Conservation (phyloP, 2,113 vertebrate genomes). For the Salvator merianae region DNA sequence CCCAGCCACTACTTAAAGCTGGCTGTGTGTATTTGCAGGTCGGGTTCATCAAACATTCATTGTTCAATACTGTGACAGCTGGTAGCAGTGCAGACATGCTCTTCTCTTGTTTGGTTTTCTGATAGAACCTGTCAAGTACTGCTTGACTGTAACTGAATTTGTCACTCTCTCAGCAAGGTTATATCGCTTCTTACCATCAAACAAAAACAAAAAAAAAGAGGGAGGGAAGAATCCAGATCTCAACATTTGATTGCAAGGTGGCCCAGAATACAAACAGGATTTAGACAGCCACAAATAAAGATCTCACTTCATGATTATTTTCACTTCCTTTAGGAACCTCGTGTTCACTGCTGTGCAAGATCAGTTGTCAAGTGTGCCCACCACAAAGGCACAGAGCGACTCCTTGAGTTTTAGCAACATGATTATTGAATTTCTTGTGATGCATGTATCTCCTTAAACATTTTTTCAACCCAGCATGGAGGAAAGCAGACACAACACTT, state of each 20-base stretch:
- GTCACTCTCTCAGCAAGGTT: slow-evolving; percentile 71
- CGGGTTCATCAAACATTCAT: slow-evolving; percentile 79
- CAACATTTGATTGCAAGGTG: slow-evolving; percentile 43
- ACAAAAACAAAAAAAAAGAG: slow-evolving; percentile 62
- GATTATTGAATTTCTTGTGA: background rate
- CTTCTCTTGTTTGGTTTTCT: slow-evolving; percentile 78
- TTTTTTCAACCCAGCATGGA: background rate
- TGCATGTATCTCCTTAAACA: background rate
- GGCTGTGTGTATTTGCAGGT: slow-evolving; percentile 76
- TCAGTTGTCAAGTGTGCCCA: background rate
- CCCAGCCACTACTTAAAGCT: slow-evolving; percentile 67
- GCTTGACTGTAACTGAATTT: slow-evolving; percentile 75
- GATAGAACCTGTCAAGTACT: slow-evolving; percentile 76
- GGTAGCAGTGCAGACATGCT: slow-evolving; percentile 56
- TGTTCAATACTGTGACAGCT: slow-evolving; percentile 79
- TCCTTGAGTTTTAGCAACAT: background rate
- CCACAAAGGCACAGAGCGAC: background rate
- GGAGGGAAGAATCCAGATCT: slow-evolving; percentile 22
- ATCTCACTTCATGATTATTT: slow-evolving; percentile 23
- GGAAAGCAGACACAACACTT: background rate
- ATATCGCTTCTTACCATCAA: slow-evolving; percentile 63
- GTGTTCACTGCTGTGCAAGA: background rate
- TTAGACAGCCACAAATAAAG: slow-evolving; percentile 15
- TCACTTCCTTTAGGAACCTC: slow-evolving; percentile 29
- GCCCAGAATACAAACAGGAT: slow-evolving; percentile 45